These are phyloP conservation scores for Rugalucina vietnamica DNA, from an alignment of 2,888 invertebrate species.

Conservation along the genomic window DNA sequence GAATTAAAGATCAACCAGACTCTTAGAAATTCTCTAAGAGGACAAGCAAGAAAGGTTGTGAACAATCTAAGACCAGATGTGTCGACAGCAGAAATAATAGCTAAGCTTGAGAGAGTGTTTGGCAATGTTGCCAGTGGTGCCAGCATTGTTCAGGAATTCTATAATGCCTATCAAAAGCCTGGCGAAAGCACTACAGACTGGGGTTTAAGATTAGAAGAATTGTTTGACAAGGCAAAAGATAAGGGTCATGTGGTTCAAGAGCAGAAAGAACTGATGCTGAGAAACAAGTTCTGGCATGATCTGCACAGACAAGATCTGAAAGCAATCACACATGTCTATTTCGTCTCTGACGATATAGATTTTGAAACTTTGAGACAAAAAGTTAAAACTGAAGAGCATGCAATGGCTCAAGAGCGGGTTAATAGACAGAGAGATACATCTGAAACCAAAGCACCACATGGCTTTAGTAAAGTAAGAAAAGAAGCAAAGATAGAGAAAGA, in stretches of 20 bases:
- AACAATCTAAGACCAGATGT: neutral
- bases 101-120: neutral
- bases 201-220: neutral
- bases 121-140: neutral
- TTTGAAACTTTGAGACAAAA: neutral
- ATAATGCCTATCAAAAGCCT: neutral
- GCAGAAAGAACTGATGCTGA: neutral
- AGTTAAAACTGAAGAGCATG: neutral
- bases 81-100: neutral
- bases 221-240: neutral
- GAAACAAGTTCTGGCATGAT: neutral
- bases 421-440: neutral
- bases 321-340: neutral
- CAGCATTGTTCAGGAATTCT: neutral
- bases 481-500: neutral
- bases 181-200: neutral
- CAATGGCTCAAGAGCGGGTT: neutral
- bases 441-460: neutral
- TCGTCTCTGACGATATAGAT: neutral
- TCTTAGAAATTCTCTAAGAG: neutral
- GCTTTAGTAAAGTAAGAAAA: neutral
- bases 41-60: neutral
- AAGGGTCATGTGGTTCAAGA: neutral
- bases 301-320: neutral
- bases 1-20: neutral